Base-by-base conservation (phyloP, 2,113 vertebrate species). In the Bufo bufo region DNA sequence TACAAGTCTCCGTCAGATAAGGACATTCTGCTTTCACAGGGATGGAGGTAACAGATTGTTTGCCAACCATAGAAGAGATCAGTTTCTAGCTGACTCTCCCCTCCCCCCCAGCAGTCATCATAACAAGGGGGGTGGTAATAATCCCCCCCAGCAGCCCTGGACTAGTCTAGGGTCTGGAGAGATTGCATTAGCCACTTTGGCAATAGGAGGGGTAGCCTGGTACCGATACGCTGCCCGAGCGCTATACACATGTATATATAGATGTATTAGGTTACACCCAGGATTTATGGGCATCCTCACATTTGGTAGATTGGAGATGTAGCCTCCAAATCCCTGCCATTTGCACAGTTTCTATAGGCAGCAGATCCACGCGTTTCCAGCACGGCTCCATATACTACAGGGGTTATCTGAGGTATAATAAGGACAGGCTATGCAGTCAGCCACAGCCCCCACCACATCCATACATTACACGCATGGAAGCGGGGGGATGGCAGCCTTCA, bases 41-140 rank as follows among this genome's bases (percentile, higher is more conserved):
- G 82, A 77, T 63, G 23, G 52, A 59, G 20, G 79, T 19, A 56
- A 54, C 66, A 72, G 66, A 84, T 54, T 84, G 63, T 84, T 56
- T 88, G 54, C 33, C 87, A 82, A 45, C 17, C 71, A 49, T 23
- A 63, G 20, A 52, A 71, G 56, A 43, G 16, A 23, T 50, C 49
- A 47, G 33, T 14, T 83, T 69, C 61, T 69, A 83, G 4, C 63
- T 61, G 66, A 49, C 23, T 19, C 23, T 14, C 4, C 59, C 72
- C 4, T 14, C 81, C 91, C 85, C 82, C 90, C 85, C 78, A 13
- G 66, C 66, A 91, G 54, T 88, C 87, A 87, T 86, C 84, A 86
- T 90, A 92, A 92, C 90, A 93, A 87, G 90, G 90, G 86, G 89
- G 90, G 82, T 61, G 59, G 3, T 72, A 59, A 74, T 11, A 47